Conservation (phyloP, 2,113 vertebrate genomes). For the Protobothrops flavoviridis region DNA sequence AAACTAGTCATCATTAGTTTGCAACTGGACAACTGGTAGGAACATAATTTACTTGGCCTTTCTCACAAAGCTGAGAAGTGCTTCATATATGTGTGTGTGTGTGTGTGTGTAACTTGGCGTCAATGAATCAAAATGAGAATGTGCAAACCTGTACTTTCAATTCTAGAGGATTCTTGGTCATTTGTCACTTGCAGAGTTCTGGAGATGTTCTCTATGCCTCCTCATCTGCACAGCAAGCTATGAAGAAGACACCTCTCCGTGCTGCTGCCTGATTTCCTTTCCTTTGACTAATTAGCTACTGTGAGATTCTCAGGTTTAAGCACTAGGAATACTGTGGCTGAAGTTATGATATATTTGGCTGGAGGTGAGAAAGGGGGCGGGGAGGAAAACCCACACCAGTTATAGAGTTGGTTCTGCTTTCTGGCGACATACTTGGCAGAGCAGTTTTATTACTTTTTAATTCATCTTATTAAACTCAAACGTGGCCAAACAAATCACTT, state of each 20-base stretch:
- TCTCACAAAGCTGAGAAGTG: background rate
- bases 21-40: background rate
- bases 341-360: conserved; percentile 21
- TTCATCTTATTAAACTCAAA: conserved; percentile 78
- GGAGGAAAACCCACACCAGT: accelerated
- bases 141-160: background rate
- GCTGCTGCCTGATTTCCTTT: background rate
- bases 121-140: background rate
- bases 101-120: background rate
- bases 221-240: background rate
- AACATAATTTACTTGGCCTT: background rate
- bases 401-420: conserved; percentile 33
- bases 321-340: background rate
- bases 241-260: background rate
- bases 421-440: conserved; percentile 51
- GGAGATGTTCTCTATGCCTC: background rate
- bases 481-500: conserved; percentile 83
- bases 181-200: background rate
- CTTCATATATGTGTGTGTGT: no score
- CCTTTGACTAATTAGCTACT: conserved; percentile 4
- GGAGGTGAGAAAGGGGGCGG: conserved; percentile 10
- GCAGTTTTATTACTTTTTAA: conserved; percentile 71
- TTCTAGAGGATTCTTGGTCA: background rate
- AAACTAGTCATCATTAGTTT: background rate
- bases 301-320: background rate